phyloP scores from a whole-genome alignment of 2,888 invertebrate species.

The Epinotia ramella region DNA sequence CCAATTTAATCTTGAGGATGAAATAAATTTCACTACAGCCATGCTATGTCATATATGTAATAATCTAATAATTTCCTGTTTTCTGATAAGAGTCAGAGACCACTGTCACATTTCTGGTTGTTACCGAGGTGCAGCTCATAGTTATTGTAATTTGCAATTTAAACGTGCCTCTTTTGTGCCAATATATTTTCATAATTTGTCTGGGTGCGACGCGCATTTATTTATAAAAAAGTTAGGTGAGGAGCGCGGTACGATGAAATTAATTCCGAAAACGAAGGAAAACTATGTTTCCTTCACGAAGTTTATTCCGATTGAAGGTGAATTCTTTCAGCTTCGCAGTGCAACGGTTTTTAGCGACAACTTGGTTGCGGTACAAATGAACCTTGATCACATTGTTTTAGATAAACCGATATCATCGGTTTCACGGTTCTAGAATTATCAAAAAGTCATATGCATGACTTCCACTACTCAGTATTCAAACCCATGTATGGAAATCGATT shows the following conservation, averaged over 20 bases:
- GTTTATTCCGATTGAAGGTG: constrained; percentile 2
- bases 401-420: too few relatives aligned
- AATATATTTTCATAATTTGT: constrained; percentile 17
- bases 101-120: constrained; percentile 22
- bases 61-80: constrained; percentile 12
- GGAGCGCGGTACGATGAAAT: background rate
- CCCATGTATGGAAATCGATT: constrained; percentile 28
- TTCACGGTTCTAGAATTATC: too few relatives aligned
- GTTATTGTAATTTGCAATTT: constrained; percentile 15
- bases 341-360: too few relatives aligned
- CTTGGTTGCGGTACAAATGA: too few relatives aligned
- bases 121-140: constrained; percentile 20
- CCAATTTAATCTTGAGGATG: constrained; percentile 13
- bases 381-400: too few relatives aligned
- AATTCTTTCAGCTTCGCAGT: constrained; percentile 9
- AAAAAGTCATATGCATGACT: constrained; percentile 34
- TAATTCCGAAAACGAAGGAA: constrained; percentile 23
- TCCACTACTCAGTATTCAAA: constrained; percentile 32
- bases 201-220: constrained; percentile 16
- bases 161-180: too few relatives aligned
- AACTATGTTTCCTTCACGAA: constrained; percentile 20
- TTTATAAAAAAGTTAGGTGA: constrained; percentile 20
- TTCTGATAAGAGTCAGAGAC: constrained; percentile 13
- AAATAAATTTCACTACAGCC: constrained; percentile 13
- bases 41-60: constrained; percentile 24